A percentile compares a stretch with the other conserved stretches of the same genome.
These are phyloP conservation scores for Erpetoichthys calabaricus DNA, from an alignment of 2,797 vertebrate genomes.

Conservation along the genomic window DNA sequence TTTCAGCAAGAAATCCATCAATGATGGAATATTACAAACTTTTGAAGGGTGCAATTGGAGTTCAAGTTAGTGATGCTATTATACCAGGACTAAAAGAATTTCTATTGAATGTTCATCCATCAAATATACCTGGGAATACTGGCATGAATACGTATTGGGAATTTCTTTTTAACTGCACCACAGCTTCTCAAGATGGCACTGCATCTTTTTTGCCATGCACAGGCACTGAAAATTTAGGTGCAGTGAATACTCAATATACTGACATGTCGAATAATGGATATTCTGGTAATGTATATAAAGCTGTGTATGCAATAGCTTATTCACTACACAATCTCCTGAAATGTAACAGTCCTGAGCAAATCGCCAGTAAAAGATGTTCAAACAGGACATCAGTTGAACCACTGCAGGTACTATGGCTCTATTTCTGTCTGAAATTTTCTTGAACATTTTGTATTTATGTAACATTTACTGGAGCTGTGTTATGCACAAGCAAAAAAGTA, in stretches of 20 bases:
- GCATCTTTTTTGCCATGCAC: conserved; percentile 25
- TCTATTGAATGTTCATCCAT: conserved; percentile 39
- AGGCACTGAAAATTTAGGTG: conserved; percentile 3
- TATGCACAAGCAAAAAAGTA: no score
- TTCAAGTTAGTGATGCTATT: conserved; percentile 33
- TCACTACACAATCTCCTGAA: conserved; percentile 1
- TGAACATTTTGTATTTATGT: no score
- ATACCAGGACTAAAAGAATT: conserved; percentile 42
- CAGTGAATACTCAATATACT: not conserved
- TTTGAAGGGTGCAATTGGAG: conserved; percentile 45
- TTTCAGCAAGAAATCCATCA: conserved; percentile 45
- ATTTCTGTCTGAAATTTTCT: not conserved
- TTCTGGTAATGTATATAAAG: conserved; percentile 3
- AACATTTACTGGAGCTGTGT: no score
- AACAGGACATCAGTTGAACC: conserved; percentile 2
- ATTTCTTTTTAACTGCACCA: conserved; percentile 37
- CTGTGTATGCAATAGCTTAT: conserved; percentile 4
- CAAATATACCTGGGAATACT: conserved; percentile 39
- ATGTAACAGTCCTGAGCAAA: not conserved
- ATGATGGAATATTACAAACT: conserved; percentile 30
- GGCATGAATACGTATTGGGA: conserved; percentile 56
- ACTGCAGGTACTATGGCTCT: conserved; percentile 1
- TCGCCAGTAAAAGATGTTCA: conserved; percentile 3
- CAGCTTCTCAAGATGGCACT: conserved; percentile 17
- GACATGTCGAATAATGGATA: not conserved